Evolutionary conservation across 2,113 vertebrate species (phyloP).

Genomic region (Tringa solitaria): DNA sequence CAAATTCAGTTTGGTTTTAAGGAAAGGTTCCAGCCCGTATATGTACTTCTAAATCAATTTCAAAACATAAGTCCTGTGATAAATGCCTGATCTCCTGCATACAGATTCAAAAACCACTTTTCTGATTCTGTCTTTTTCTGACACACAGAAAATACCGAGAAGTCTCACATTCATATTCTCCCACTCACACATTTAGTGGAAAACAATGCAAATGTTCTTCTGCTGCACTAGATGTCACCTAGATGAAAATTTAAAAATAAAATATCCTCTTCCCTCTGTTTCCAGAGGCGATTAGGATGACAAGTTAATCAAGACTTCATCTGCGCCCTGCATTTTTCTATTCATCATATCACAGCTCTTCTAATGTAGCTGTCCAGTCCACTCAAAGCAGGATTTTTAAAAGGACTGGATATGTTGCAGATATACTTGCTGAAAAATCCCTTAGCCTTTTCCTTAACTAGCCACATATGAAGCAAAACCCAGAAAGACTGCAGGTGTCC

Average conservation of each 20-base stretch:
- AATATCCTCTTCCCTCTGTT: neutral
- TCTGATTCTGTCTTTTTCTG: neutral
- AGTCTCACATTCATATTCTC: neutral
- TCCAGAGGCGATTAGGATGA: neutral
- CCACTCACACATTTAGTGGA: neutral
- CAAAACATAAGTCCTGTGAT: neutral
- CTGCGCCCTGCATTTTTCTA: neutral
- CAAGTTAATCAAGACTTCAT: constrained; percentile 46
- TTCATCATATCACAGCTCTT: neutral
- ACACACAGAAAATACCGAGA: neutral
- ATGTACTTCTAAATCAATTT: constrained; percentile 23
- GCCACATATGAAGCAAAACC: neutral
- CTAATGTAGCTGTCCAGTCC: neutral
- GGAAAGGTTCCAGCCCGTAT: neutral
- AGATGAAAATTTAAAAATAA: constrained; percentile 46
- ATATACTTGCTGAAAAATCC: neutral
- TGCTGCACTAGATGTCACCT: neutral
- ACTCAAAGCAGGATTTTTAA: neutral
- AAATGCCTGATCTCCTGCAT: neutral
- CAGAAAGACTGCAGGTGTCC: neutral
- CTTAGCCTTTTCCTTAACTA: neutral
- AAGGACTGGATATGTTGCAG: neutral
- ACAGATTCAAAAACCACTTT: neutral
- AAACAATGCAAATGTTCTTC: constrained; percentile 2
- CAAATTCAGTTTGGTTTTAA: neutral